A percentile compares a stretch with the other conserved stretches of the same genome.
These are phyloP conservation scores for Diadema setosum DNA, from an alignment of 35 echinoderm and acorn worm species.

Conservation along the genomic window DNA sequence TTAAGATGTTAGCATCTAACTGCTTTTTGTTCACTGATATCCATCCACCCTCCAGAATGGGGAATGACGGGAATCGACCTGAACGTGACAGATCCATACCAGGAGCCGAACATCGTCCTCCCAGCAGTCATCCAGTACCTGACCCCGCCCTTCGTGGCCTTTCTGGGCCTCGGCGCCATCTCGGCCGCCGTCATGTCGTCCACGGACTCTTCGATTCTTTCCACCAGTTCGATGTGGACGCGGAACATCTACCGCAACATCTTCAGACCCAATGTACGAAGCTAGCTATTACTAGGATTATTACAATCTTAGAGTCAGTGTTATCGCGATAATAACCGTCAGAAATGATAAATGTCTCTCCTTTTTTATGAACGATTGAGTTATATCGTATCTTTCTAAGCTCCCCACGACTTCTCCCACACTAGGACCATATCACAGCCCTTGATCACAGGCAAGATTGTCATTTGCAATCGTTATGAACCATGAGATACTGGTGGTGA, in stretches of 20 bases:
- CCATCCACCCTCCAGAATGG: conserved; percentile 46
- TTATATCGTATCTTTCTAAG: background rate
- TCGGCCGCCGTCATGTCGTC: conserved; percentile 64
- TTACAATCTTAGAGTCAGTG: background rate
- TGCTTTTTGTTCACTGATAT: too few species aligned
- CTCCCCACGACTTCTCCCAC: background rate
- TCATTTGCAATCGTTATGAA: too few species aligned
- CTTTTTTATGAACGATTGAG: background rate
- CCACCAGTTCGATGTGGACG: conserved; percentile 51
- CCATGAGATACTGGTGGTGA: too few species aligned
- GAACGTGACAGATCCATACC: background rate
- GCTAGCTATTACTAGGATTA: background rate
- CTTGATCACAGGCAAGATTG: background rate
- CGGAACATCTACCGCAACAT: conserved; percentile 43
- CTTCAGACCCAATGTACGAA: conserved; percentile 48
- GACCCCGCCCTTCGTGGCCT: conserved; percentile 25
- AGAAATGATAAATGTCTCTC: too few species aligned
- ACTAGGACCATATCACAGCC: background rate
- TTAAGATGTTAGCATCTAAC: too few species aligned
- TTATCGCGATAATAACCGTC: too few species aligned
- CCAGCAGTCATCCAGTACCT: conserved; percentile 56
- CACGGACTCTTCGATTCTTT: conserved; percentile 67
- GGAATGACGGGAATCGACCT: background rate
- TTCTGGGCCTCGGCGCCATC: conserved; percentile 49
- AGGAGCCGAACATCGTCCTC: conserved; percentile 10